Evolutionary conservation across 2,113 vertebrate genomes (phyloP).

Genomic region (Siniperca knerii): DNA sequence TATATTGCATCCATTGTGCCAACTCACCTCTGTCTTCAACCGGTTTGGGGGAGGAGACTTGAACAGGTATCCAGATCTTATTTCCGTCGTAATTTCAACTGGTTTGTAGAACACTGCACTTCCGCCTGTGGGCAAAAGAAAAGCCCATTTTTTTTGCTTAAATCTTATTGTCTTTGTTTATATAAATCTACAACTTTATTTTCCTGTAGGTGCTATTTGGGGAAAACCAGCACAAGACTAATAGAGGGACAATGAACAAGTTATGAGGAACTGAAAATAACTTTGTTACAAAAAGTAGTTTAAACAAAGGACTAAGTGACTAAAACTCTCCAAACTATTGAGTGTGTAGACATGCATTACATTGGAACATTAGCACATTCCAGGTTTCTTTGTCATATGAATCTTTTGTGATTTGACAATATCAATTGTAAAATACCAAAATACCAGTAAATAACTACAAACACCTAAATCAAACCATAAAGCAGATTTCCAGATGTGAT

Average conservation of each 20-base stretch:
- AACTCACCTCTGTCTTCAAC: constrained; percentile 63
- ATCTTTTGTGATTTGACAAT: background rate
- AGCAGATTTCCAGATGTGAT: constrained; percentile 6
- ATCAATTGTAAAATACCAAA: background rate
- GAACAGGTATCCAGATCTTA: constrained; percentile 74
- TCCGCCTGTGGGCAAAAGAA: constrained; percentile 30
- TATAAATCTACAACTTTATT: background rate
- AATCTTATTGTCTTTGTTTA: background rate
- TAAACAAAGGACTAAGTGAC: background rate
- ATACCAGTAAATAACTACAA: background rate
- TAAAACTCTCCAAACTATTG: background rate
- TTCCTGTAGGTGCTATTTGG: background rate
- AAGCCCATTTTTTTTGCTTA: background rate
- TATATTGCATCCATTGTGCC: background rate
- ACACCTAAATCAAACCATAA: background rate
- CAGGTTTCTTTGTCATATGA: background rate
- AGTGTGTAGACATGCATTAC: background rate
- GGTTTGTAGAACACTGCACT: constrained; percentile 61
- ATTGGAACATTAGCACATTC: constrained; percentile 4
- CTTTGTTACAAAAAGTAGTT: background rate
- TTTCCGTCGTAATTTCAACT: background rate
- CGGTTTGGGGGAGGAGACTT: constrained; percentile 78
- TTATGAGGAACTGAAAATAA: background rate
- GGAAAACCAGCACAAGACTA: background rate
- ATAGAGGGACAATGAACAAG: background rate